A percentile compares a stretch with the other conserved stretches of the same genome.
Evolutionary conservation across 2,113 vertebrate species (phyloP).

Genomic region (Dolichallabes microphthalmus): DNA sequence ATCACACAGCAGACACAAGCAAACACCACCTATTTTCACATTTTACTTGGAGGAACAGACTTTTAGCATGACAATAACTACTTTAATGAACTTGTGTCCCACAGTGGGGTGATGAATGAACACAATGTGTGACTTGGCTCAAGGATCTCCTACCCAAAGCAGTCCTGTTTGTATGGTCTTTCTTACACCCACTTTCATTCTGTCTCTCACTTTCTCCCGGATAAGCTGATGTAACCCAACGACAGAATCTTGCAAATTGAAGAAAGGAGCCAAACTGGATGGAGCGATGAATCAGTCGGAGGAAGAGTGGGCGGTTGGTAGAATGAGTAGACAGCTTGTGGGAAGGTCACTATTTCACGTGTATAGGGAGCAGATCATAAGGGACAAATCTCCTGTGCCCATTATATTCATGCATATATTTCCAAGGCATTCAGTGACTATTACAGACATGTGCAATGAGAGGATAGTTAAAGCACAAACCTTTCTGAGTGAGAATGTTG

Average conservation of each 20-base stretch:
- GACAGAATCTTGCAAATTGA: slow-evolving; percentile 52
- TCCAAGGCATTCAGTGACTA: slow-evolving; percentile 32
- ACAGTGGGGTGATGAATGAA: slow-evolving; percentile 34
- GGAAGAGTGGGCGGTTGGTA: slow-evolving; percentile 36
- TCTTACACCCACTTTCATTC: slow-evolving; percentile 16
- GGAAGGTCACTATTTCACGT: slow-evolving; percentile 40
- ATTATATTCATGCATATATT: background rate
- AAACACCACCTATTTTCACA: slow-evolving; percentile 9
- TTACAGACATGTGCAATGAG: slow-evolving; percentile 39
- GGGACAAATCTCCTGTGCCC: background rate
- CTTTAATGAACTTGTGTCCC: slow-evolving; percentile 36
- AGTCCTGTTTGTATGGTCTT: slow-evolving; percentile 25
- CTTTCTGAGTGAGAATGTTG: slow-evolving; percentile 11
- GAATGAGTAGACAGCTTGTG: slow-evolving; percentile 48
- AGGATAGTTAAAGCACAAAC: slow-evolving; percentile 7
- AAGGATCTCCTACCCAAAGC: slow-evolving; percentile 12
- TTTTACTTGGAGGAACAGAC: background rate
- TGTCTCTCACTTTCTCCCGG: slow-evolving; percentile 41
- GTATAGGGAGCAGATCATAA: slow-evolving; percentile 30
- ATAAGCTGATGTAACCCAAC: slow-evolving; percentile 53
- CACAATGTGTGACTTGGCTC: slow-evolving; percentile 30
- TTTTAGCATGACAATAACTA: slow-evolving; percentile 16
- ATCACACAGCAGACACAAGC: background rate
- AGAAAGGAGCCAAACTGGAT: slow-evolving; percentile 38
- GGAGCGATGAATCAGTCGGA: slow-evolving; percentile 40